phyloP scores from a whole-genome alignment of 2,797 vertebrate genomes.

The Lateolabrax maculatus region DNA sequence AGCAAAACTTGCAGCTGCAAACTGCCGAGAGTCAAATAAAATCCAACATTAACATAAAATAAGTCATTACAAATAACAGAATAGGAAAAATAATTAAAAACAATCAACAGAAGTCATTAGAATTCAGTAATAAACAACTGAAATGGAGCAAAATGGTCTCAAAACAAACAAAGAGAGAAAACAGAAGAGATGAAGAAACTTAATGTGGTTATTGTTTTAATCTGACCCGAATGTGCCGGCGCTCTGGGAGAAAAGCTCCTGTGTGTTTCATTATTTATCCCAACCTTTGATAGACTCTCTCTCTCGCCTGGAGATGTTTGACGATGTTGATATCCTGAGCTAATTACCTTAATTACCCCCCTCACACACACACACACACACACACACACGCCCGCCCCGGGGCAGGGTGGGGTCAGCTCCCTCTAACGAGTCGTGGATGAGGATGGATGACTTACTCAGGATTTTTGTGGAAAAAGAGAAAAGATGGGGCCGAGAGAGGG shows the following conservation, averaged over 20 bases:
- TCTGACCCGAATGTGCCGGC: conserved; percentile 29
- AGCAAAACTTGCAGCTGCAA: neutral
- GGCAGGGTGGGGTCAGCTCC: conserved; percentile 33
- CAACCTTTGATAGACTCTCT: conserved; percentile 59
- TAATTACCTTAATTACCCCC: conserved; percentile 73
- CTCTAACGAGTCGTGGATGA: conserved; percentile 46
- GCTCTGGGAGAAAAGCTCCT: conserved; percentile 31
- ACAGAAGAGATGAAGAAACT: neutral
- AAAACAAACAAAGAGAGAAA: neutral
- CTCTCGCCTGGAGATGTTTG: conserved; percentile 54
- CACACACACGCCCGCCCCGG: neutral
- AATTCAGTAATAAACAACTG: too few species aligned
- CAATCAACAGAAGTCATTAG: neutral
- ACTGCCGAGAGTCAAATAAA: neutral
- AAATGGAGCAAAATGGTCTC: neutral
- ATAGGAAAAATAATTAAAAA: neutral
- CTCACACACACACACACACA: neutral
- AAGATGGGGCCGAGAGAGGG: neutral
- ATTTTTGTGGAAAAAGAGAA: conserved; percentile 6
- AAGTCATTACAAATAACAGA: neutral
- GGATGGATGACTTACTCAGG: conserved; percentile 47
- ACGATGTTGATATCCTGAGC: conserved; percentile 60
- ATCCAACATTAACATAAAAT: neutral
- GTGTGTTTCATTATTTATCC: conserved; percentile 68
- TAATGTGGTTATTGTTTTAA: neutral